Conservation (phyloP, 2,113 vertebrate species). For the Saimiri boliviensis region DNA sequence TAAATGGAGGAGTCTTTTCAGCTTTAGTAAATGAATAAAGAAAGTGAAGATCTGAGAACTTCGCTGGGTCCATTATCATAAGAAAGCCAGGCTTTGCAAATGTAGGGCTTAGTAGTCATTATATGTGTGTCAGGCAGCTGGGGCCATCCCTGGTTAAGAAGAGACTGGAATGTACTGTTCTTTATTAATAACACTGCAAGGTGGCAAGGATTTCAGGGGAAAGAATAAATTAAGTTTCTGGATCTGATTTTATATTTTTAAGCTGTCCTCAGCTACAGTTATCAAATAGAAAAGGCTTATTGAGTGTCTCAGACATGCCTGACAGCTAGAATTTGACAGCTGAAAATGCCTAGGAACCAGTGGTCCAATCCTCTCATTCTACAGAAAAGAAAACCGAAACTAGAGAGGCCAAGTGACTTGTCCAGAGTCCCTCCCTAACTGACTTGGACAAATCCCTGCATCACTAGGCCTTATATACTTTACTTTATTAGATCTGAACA, state of each 20-base stretch:
- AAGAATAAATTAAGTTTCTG: slow-evolving; percentile 41
- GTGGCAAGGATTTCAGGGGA: background rate
- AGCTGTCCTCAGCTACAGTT: background rate
- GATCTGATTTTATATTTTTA: slow-evolving; percentile 33
- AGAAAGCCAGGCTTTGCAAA: background rate
- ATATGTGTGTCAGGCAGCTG: background rate
- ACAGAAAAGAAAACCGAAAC: background rate
- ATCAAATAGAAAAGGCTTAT: slow-evolving; percentile 31
- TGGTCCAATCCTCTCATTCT: background rate
- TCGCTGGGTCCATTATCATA: background rate
- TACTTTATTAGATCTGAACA: background rate
- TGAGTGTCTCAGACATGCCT: background rate
- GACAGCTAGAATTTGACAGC: slow-evolving; percentile 10
- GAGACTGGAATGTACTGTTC: background rate
- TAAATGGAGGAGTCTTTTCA: slow-evolving; percentile 29
- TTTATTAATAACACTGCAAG: background rate
- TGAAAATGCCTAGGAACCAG: background rate
- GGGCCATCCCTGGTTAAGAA: background rate
- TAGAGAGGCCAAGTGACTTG: background rate
- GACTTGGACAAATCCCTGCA: background rate
- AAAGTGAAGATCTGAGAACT: slow-evolving; percentile 43
- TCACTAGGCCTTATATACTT: background rate
- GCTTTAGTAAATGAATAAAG: slow-evolving; percentile 46
- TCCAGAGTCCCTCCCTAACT: background rate
- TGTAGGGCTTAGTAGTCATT: background rate